Base-by-base conservation (phyloP, 2,888 invertebrate species). In the Cantharis lateralis region DNA sequence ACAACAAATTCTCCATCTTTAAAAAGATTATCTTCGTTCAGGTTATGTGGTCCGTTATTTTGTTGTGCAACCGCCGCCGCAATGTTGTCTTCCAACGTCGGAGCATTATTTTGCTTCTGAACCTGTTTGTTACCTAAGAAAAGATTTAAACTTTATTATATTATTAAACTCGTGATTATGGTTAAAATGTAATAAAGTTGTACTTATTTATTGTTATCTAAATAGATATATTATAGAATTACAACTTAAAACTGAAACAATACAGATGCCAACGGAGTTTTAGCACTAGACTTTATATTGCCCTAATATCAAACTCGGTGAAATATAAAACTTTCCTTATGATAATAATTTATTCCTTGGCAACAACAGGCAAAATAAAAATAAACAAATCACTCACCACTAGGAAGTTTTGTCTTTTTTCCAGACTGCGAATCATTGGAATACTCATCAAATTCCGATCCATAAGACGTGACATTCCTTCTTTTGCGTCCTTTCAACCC, bases 1-100 rank as follows among this genome's bases (percentile, higher is more conserved):
- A 96, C 95, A 80, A 97, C 94, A 90, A 96, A 98, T 86, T 96
- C 95, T 64, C 97, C 96, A 80, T 91, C 92, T 90, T 92, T 91
- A 87, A 91, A 92, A 13, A 91, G 91, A 90, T 91, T 91, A 85
- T 91, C 91, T 84, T 92, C 91, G 73, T 88, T 86, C 62, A 87
- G 83, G 81, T 87, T 89, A 79, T 89, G 88, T 77, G 88, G 82
- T 83, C 88, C 82, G 80, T 82, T 85, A 84, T 87, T 90, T 61
- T 89, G 87, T 62, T 79, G 82, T 28, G 79, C 74, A 89, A 89
- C 87, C 87, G 91, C 87, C 86, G 91, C 87, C 87, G 91, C 82
- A 88, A 89, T 87, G 79, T 88, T 88, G 78, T 88, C 88, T 79
- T 88, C 88, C 61, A 88, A 81, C 10, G 87, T 88, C 2, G 86